These are phyloP conservation scores for Hylia prasina DNA, from an alignment of 2,113 vertebrate species.

Conservation along the genomic window DNA sequence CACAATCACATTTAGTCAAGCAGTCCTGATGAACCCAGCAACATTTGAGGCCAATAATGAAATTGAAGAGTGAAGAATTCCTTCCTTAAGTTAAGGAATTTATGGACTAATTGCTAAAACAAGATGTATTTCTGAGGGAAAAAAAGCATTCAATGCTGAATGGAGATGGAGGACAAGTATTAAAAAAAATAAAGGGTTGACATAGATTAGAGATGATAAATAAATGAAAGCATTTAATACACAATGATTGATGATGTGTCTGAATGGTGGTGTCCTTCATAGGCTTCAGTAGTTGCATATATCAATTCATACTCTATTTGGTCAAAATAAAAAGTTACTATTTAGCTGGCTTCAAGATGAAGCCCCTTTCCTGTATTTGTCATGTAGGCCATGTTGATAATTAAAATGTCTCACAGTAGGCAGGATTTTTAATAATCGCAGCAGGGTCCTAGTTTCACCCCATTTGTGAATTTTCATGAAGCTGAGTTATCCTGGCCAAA, in stretches of 20 bases:
- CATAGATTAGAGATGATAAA: not conserved
- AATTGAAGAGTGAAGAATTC: not conserved
- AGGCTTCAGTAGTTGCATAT: not conserved
- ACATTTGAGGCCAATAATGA: not conserved
- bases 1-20: not conserved
- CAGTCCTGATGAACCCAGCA: not conserved
- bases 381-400: not conserved
- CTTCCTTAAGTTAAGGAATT: not conserved
- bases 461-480: not conserved
- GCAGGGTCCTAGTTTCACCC: not conserved
- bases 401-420: not conserved
- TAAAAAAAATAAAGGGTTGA: not conserved
- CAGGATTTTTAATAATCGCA: not conserved
- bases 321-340: not conserved
- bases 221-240: not conserved
- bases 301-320: not conserved
- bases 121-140: not conserved
- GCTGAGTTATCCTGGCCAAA: not conserved
- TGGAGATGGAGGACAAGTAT: not conserved
- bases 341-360: not conserved
- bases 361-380: not conserved
- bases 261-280: not conserved
- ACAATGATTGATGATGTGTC: not conserved
- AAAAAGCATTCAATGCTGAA: not conserved
- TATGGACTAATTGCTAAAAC: not conserved